Evolutionary conservation across 2,797 vertebrate genomes (phyloP).

Genomic region (Acrocephalus scirpaceus): DNA sequence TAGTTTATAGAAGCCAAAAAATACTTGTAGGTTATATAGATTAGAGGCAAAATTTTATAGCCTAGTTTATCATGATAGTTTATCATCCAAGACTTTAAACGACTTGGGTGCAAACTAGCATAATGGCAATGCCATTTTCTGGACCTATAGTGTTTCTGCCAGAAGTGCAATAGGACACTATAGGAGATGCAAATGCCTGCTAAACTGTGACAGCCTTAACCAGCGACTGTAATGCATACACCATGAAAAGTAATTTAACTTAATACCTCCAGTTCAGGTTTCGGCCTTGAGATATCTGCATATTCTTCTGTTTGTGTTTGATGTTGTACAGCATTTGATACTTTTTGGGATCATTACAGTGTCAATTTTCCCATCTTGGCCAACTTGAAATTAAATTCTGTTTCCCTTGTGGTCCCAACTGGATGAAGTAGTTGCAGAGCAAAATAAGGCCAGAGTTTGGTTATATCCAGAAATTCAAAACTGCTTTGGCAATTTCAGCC

Average conservation of each 20-base stretch:
- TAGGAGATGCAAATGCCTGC: not conserved
- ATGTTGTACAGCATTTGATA: not conserved
- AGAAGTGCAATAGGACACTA: not conserved
- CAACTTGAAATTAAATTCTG: constrained; percentile 48
- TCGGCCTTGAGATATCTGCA: constrained; percentile 7
- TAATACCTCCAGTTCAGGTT: constrained; percentile 32
- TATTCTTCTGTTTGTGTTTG: not conserved
- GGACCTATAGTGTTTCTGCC: not conserved
- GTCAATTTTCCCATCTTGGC: constrained; percentile 4
- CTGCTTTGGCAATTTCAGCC: not conserved
- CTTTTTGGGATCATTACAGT: not conserved
- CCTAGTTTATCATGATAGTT: too few relatives aligned
- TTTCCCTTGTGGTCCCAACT: constrained; percentile 13
- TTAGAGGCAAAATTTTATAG: not conserved
- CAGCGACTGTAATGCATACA: not conserved
- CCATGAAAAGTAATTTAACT: constrained; percentile 20
- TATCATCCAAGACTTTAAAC: not conserved
- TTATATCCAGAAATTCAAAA: not conserved
- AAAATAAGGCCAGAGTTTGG: not conserved
- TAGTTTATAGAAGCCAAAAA: not conserved
- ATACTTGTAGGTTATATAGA: not conserved
- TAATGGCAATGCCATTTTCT: not conserved
- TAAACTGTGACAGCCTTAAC: not conserved
- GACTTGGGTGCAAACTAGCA: not conserved
- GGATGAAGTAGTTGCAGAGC: not conserved